Base-by-base conservation (phyloP, 2,113 vertebrate genomes). In the Poeciliopsis turrubarensis region DNA sequence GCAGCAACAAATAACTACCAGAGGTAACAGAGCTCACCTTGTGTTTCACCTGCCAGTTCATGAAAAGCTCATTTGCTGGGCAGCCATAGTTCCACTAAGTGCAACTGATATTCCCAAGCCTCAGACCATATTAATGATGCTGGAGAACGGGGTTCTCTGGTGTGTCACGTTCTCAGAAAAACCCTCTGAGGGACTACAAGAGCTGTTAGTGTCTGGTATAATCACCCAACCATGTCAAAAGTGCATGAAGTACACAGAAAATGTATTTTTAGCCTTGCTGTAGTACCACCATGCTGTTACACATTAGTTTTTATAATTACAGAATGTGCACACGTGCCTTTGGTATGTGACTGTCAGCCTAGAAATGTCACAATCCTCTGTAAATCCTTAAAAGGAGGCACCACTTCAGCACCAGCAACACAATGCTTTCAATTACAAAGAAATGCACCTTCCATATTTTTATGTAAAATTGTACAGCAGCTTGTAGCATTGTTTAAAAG, bases 321-420 rank as follows among this genome's bases (percentile, higher is more conserved):
- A 57, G 68, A 37, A 51, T 14, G 30, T 67, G 51, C 60, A 77
- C 65, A 32, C 68, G 76, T 77, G 66, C 60, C 65, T 73, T 71
- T 29, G 17, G 65, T 63, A 60, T 85, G 68, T 70, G 61, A 60
- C 39, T 72, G 64, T 57, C 63, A 86, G 63, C 81, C 75, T 60
- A 77, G 62, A 69, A 81, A 72, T 89, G 87, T 87, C 87, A 82
- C 41, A 2, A 19, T 25, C 66, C 67, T 64, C 60, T 12, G 30
- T 19, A 34, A 75, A 34, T 77, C 60, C 60, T 60, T 74, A 80
- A 72, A 72, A 65, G 73, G 64, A 78, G 77, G 65, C 67, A 75
- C 69, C 47, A 75, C 63, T 63, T 78, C 47, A 68, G 37, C 41
- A 75, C 47, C 69, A 67, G 44, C 30, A 4, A 62, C 32, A 60